Base-by-base conservation (phyloP, 64 coral and sea anemone species). In the Orbicella faveolata region DNA sequence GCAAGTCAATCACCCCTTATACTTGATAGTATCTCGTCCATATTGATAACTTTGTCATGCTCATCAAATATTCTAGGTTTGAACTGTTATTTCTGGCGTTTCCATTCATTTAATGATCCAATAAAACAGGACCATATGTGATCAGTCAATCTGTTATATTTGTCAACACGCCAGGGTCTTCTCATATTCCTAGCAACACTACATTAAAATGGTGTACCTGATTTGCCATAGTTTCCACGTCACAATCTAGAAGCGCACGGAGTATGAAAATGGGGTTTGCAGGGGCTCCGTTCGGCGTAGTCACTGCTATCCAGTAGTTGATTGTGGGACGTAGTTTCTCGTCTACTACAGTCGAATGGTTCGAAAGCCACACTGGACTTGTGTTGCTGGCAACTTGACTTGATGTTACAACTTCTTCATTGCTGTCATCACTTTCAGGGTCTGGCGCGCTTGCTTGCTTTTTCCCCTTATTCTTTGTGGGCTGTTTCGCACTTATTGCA, bases 261-360 rank as follows among this genome's bases (percentile, higher is more conserved):
- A 81, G 88, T 52, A 87, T 73, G 52, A 74, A 9, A 26, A 87
- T 30, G 16, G 84, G 84, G 84, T 76, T 68, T 88, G 73, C 84
- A 13, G 84, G 84, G 21, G 84, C 84, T 66, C 84, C 84, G 52
- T 87, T 87, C 44, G 84, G 84, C 48, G 84, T 55, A 16, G 68
- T 75, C 34, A 75, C 26, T 16, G 84, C 68, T 53, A 87, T 55
- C 68, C 84, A 87, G 68, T 54, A 87, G 37, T 44, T 87, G 48
- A 87, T 74, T 21, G 84, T 52, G 39, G 69, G 84, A 79, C 75
- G 67, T 33, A 87, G 68, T 77, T 88, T 88, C 55, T 75, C 74
- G 34, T 75, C 34, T 41, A 75, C 36, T 35, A 75, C 74, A 2
- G 34, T 68, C 39, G 36, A 61, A 18, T 84, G 25, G 18, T 63